These are phyloP conservation scores for Alfaro cultratus DNA, from an alignment of 2,797 vertebrate species.

Conservation along the genomic window DNA sequence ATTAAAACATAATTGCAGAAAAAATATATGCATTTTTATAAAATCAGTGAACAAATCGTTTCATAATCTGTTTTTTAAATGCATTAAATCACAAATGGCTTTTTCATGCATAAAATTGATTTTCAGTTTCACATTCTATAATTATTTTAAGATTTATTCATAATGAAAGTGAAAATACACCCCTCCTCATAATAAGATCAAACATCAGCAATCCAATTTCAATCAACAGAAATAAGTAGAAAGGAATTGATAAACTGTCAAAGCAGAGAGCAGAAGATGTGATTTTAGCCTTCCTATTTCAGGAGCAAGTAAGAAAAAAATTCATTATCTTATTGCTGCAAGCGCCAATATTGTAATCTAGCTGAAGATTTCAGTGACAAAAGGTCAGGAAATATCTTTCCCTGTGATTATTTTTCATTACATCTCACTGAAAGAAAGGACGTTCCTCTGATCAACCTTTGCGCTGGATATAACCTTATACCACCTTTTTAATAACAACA, in stretches of 20 bases:
- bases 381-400: neutral
- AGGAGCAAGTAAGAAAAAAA: neutral
- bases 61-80: neutral
- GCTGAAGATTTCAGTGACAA: neutral
- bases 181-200: neutral
- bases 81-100: neutral
- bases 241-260: neutral
- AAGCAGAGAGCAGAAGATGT: neutral
- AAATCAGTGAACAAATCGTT: neutral
- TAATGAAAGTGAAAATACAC: neutral
- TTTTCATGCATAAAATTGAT: conserved; percentile 1
- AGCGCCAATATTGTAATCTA: neutral
- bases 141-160: neutral
- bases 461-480: neutral
- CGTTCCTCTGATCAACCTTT: neutral
- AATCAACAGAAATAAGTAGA: neutral
- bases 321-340: neutral
- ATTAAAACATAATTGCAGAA: neutral
- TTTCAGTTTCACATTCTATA: neutral
- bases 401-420: neutral
- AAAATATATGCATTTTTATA: neutral
- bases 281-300: neutral
- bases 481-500: neutral
- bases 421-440: neutral
- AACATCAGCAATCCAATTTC: neutral